Evolutionary conservation across 2,888 invertebrate species (phyloP), one percentile per base, ranked within the genome.

Genomic region (Eremobia ochroleuca): DNA sequence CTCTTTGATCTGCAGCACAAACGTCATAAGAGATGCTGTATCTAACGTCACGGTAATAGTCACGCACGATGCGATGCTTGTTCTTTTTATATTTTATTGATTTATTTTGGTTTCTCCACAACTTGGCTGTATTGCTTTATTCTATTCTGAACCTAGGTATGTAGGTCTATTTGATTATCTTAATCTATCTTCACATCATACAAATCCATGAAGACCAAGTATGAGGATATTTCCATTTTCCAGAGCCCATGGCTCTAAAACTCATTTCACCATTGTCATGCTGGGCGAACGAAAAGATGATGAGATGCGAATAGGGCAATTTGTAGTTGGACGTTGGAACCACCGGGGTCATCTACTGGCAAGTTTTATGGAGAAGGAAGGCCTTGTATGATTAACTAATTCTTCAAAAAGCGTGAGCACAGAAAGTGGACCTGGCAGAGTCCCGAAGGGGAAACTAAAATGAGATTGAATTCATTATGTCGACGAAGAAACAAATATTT

Each of bases 1-100:
- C 68, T 68, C 21, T 78, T 61, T 77, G 59, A 77, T 69, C 79
- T 77, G 59, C 34, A 79, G n/a, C 34, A 68, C 40, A 49, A 67
- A 75, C 75, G 75, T 61, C 61, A 31, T 31, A 49, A 11, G 49
- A 61, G 49, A 75, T 75, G 58, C n/a, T 76, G 77, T 58, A 43
- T 64, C 76, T 52, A 55, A 55, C 43, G 34, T 76, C 55, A 76
- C 25, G 6, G 43, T 43, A 46, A 49, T 49, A 61, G 15, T 28
- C 59, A 61, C 2, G 37, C 28, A 43, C 66, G 43, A 49, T 68
- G 40, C 31, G 5, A 58, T 46, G 25, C 21, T 31, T 46, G 46
- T 49, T 46, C 1, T 59, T 58, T 55, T 76, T 25, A 52, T 52
- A 31, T n/a, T 43, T 52, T 40, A 37, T 49, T 49, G 9, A 52